phyloP scores from a whole-genome alignment of 2,888 invertebrate genomes.

The Dynastes maya region DNA sequence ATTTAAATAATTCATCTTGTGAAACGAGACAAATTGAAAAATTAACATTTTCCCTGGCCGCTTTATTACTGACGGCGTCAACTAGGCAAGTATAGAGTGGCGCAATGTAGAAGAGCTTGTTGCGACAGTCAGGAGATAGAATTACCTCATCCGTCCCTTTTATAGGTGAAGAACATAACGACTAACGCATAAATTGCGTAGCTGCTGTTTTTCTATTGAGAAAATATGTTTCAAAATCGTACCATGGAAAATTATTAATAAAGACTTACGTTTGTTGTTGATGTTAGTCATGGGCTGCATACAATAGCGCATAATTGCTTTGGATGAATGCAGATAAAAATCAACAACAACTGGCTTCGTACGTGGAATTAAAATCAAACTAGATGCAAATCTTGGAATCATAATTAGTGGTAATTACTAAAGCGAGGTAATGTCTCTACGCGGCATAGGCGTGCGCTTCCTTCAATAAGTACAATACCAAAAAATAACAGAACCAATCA shows the following conservation, averaged over 20 bases:
- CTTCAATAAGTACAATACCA: no score
- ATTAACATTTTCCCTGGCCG: constrained; percentile 30
- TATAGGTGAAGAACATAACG: not conserved
- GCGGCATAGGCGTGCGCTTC: no score
- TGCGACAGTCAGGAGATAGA: constrained; percentile 1
- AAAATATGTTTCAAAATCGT: constrained; percentile 1
- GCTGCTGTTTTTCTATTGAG: not conserved
- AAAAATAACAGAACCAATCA: no score
- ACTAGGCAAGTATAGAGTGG: not conserved
- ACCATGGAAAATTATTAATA: constrained; percentile 22
- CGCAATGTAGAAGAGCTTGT: constrained; percentile 6
- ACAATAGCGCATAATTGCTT: not conserved
- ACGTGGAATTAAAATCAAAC: no score
- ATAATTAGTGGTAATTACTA: no score
- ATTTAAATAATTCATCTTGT: constrained; percentile 37
- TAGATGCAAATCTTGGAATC: no score
- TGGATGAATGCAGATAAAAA: not conserved
- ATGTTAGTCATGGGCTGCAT: not conserved
- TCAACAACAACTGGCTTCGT: no score
- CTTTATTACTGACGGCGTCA: not conserved
- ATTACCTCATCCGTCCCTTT: constrained; percentile 23
- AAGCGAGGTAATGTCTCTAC: no score
- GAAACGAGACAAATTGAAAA: constrained; percentile 44
- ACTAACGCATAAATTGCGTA: not conserved
- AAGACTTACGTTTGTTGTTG: not conserved